A percentile compares a stretch with the other conserved stretches of the same genome.
Evolutionary conservation across 2,797 vertebrate genomes (phyloP).

Genomic region (Chelonia mydas): DNA sequence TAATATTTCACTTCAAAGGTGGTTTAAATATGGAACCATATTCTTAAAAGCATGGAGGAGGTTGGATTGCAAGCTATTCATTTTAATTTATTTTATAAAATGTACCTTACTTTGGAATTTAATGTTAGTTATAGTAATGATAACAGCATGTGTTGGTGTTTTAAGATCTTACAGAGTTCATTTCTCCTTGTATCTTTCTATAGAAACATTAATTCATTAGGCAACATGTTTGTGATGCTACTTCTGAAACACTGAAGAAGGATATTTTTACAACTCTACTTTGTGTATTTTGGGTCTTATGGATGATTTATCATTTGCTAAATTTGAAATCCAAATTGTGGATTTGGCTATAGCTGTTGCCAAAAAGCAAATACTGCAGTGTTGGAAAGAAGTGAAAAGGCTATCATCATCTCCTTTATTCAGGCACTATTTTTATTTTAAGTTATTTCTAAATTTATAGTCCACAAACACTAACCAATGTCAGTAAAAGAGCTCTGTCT

Average conservation of each 20-base stretch:
- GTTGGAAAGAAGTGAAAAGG: conserved; percentile 66
- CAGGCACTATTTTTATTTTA: conserved; percentile 17
- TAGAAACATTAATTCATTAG: conserved; percentile 72
- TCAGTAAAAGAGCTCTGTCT: conserved; percentile 62
- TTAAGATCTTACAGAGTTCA: conserved; percentile 55
- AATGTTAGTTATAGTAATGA: conserved; percentile 60
- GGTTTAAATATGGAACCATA: conserved; percentile 4
- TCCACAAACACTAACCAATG: conserved; percentile 60
- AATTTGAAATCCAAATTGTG: conserved; percentile 80
- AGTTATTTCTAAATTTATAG: conserved; percentile 33
- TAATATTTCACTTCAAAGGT: background rate
- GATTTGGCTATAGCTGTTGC: conserved; percentile 71
- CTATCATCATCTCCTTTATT: conserved; percentile 52
- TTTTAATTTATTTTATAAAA: conserved; percentile 27
- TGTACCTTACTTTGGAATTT: conserved; percentile 34
- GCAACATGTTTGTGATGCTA: conserved; percentile 60
- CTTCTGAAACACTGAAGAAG: conserved; percentile 71
- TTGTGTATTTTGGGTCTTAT: conserved; percentile 77
- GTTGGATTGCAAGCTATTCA: conserved; percentile 29
- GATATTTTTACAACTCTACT: conserved; percentile 70
- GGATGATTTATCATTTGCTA: conserved; percentile 80
- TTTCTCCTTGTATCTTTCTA: conserved; percentile 60
- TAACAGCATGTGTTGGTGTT: conserved; percentile 45
- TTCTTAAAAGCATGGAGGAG: background rate
- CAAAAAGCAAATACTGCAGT: conserved; percentile 71